Evolutionary conservation across 2,888 invertebrate genomes (phyloP).

Genomic region (Ormyrus labotus): DNA sequence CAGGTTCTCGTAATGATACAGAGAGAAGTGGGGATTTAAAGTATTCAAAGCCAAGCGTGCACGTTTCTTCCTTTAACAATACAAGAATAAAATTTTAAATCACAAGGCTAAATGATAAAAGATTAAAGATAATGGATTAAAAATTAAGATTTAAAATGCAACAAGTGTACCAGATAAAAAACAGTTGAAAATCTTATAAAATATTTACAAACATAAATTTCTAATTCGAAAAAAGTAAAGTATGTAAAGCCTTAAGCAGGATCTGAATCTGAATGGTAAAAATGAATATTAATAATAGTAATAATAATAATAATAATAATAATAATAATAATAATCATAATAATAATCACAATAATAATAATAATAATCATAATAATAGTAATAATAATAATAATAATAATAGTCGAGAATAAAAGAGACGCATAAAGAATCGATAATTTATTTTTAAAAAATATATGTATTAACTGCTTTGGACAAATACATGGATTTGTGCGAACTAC

Average conservation of each 20-base stretch:
- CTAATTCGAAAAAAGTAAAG: slow-evolving; percentile 15
- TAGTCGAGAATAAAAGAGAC: no score
- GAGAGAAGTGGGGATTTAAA: background rate
- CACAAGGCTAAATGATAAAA: background rate
- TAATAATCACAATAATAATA: no score
- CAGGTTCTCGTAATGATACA: no score
- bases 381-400: no score
- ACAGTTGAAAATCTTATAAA: slow-evolving; percentile 19
- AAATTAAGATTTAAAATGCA: slow-evolving; percentile 25
- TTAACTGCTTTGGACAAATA: background rate
- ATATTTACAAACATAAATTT: slow-evolving; percentile 38
- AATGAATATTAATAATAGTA: background rate
- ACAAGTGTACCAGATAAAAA: slow-evolving; percentile 19
- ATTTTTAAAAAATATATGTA: no score
- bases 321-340: no score
- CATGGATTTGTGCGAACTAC: slow-evolving; percentile 33
- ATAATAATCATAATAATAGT: no score
- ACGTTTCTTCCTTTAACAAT: background rate
- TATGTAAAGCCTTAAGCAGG: background rate
- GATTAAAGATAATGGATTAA: slow-evolving; percentile 9
- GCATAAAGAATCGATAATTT: background rate
- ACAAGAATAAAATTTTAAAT: no score
- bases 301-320: no score
- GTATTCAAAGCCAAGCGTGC: background rate
- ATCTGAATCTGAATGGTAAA: background rate